Conservation (phyloP, 2,888 invertebrate species). For the Pollenia amentaria region DNA sequence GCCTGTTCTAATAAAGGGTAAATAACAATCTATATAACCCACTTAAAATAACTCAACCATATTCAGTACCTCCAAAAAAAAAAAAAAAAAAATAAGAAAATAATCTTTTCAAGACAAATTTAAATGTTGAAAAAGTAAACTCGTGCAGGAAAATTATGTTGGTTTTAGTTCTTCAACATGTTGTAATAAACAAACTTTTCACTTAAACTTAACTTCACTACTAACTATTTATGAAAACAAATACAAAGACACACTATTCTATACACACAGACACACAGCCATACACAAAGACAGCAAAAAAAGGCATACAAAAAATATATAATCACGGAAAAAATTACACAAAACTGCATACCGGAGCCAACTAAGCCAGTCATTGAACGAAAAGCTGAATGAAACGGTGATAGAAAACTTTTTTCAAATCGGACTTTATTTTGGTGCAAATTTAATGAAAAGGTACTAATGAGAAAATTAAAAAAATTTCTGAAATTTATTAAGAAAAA, state of each 20-base stretch:
- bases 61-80: background rate
- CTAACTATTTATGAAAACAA: slow-evolving; percentile 75
- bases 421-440: background rate
- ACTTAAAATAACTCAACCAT: background rate
- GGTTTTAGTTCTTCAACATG: slow-evolving; percentile 69
- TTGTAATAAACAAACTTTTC: slow-evolving; percentile 81
- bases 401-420: background rate
- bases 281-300: background rate
- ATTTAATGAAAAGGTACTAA: no score
- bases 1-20: background rate
- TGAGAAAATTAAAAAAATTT: no score
- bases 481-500: no score
- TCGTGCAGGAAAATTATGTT: slow-evolving; percentile 66
- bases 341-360: slow-evolving; percentile 10
- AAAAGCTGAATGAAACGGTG: background rate
- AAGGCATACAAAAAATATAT: slow-evolving; percentile 55
- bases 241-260: slow-evolving; percentile 25
- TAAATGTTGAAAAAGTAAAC: slow-evolving; percentile 47
- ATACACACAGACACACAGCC: background rate
- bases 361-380: background rate
- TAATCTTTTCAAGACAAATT: slow-evolving; percentile 17
- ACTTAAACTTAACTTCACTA: slow-evolving; percentile 80
- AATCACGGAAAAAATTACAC: slow-evolving; percentile 30
- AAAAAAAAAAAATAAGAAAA: background rate
- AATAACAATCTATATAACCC: background rate